These are phyloP conservation scores for Ochotona princeps DNA, from an alignment of 2,113 vertebrate genomes.

Conservation along the genomic window DNA sequence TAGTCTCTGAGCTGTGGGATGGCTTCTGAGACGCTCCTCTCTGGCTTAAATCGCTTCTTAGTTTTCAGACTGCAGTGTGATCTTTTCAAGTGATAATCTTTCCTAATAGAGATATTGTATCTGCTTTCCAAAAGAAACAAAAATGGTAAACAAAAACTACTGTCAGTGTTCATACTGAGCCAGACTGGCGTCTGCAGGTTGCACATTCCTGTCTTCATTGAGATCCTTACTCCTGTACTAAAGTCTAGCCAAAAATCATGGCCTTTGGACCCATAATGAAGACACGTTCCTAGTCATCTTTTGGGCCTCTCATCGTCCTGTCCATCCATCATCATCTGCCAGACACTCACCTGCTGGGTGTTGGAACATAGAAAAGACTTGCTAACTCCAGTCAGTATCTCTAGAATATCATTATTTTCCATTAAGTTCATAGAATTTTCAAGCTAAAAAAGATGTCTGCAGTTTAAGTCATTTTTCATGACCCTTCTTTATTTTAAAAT, in stretches of 20 bases:
- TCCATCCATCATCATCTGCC: not conserved
- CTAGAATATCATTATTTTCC: conserved; percentile 19
- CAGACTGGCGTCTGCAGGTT: conserved; percentile 70
- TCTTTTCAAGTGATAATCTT: conserved; percentile 62
- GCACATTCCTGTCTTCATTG: conserved; percentile 20
- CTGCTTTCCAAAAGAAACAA: conserved; percentile 57
- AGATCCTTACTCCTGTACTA: conserved; percentile 33
- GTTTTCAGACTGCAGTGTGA: conserved; percentile 64
- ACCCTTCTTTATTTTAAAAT: conserved; percentile 72
- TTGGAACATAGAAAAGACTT: not conserved
- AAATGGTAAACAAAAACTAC: conserved; percentile 68
- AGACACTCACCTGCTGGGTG: not conserved
- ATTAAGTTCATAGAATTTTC: conserved; percentile 48
- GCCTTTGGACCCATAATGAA: conserved; percentile 18
- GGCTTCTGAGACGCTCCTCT: conserved; percentile 68
- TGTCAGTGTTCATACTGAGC: conserved; percentile 81
- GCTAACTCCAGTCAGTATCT: conserved; percentile 5
- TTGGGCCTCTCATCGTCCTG: not conserved
- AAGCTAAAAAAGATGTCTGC: conserved; percentile 37
- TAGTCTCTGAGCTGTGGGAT: conserved; percentile 49
- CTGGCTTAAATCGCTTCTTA: conserved; percentile 62
- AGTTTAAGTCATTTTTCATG: conserved; percentile 56
- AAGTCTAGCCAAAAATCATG: conserved; percentile 17
- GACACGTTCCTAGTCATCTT: not conserved
- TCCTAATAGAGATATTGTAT: conserved; percentile 71